Conservation (phyloP, 2,797 vertebrate species). For the Chaunax sp. region DNA sequence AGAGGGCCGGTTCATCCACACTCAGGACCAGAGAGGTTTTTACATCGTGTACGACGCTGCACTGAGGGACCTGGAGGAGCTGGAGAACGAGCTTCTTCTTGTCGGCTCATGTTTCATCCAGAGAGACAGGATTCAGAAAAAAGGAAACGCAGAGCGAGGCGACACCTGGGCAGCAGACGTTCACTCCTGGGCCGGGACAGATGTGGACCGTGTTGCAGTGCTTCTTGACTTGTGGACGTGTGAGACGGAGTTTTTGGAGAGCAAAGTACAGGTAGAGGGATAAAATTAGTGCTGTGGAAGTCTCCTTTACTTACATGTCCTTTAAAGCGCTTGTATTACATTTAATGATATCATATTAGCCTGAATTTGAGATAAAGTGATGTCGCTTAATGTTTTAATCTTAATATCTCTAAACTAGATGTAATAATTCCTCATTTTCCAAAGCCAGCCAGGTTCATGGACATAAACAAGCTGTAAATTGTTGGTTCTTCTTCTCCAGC, state of each 20-base stretch:
- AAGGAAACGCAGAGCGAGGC: not conserved
- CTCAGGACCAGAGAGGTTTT: constrained; percentile 78
- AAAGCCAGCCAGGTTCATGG: no score
- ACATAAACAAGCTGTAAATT: not conserved
- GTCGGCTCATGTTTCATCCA: constrained; percentile 78
- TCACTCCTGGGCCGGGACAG: constrained; percentile 47
- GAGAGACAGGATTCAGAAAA: constrained; percentile 62
- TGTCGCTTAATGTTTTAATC: not conserved
- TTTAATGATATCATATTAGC: no score
- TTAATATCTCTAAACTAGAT: not conserved
- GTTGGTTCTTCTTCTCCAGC: constrained; percentile 56
- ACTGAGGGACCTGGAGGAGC: constrained; percentile 78
- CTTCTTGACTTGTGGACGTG: constrained; percentile 85
- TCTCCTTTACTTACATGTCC: no score
- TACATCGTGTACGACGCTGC: constrained; percentile 78
- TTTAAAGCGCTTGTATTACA: no score
- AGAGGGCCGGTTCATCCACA: constrained; percentile 71
- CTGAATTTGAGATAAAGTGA: not conserved
- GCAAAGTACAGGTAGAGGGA: constrained; percentile 85
- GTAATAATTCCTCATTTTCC: no score
- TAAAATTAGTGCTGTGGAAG: not conserved
- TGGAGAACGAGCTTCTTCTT: constrained; percentile 79
- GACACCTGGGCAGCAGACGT: constrained; percentile 19
- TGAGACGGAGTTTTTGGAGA: constrained; percentile 79
- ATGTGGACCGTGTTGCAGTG: constrained; percentile 77